phyloP scores from a whole-genome alignment of 1,140 invertebrate species.

The Steinernema khuongi region DNA sequence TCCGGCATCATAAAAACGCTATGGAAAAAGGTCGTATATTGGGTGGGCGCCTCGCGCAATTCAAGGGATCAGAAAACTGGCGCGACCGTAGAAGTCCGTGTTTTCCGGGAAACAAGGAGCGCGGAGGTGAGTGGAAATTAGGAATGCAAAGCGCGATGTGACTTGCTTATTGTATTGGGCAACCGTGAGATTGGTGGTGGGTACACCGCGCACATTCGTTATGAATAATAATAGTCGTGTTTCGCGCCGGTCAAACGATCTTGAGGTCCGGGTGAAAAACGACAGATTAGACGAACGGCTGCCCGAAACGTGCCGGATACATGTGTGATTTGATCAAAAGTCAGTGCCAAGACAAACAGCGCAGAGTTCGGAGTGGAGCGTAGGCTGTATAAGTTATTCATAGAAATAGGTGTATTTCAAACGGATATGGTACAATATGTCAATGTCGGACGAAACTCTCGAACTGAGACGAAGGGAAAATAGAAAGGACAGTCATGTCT shows the following conservation, averaged over 20 bases:
- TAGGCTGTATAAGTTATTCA: neutral
- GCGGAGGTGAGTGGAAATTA: neutral
- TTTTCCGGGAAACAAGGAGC: neutral
- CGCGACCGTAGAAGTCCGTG: too few species aligned
- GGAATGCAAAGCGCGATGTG: conserved; percentile 8
- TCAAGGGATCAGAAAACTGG: too few species aligned
- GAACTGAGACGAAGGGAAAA: neutral
- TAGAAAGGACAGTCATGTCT: neutral
- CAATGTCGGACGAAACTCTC: neutral
- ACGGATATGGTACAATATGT: neutral
- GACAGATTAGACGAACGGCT: conserved; percentile 10
- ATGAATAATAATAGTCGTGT: conserved; percentile 14
- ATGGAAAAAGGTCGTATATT: too few species aligned
- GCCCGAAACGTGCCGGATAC: neutral
- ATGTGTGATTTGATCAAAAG: conserved; percentile 5
- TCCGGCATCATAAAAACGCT: too few species aligned
- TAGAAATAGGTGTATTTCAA: neutral
- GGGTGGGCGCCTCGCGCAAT: too few species aligned
- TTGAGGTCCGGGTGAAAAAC: neutral
- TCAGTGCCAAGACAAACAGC: neutral
- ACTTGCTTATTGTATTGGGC: neutral
- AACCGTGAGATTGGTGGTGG: neutral
- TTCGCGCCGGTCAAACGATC: neutral
- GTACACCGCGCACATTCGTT: neutral
- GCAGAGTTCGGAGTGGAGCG: neutral